phyloP scores from a whole-genome alignment of 2,797 vertebrate species.

The Tarsius wallacei region DNA sequence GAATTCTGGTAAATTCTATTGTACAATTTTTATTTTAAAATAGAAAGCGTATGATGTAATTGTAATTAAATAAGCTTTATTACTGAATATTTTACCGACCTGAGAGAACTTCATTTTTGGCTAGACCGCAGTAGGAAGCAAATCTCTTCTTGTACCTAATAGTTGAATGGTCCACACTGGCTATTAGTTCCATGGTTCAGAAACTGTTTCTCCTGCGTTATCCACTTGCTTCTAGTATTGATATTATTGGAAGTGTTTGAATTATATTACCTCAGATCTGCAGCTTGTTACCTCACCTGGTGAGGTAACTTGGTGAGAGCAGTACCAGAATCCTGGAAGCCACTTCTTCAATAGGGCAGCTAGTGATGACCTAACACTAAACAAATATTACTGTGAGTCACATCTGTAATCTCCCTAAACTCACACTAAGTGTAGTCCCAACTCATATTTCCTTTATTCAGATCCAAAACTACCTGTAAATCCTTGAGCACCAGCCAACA shows the following conservation, averaged over 20 bases:
- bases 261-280: neutral
- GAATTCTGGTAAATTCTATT: neutral
- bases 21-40: constrained; percentile 18
- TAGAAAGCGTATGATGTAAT: neutral
- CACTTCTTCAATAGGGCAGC: neutral
- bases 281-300: neutral
- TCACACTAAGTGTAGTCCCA: neutral
- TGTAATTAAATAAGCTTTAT: neutral
- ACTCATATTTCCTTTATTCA: neutral
- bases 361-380: neutral
- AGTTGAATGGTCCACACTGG: neutral
- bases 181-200: neutral
- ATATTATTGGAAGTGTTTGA: neutral
- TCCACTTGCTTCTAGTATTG: neutral
- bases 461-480: neutral
- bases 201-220: neutral
- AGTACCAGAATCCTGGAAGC: neutral
- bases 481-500: neutral
- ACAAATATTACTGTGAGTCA: neutral
- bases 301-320: neutral
- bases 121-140: neutral
- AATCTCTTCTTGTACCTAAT: neutral
- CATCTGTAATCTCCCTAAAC: neutral
- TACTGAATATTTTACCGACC: neutral
- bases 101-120: neutral